Percentiles rank a stretch among this genome's conserved stretches.
These are phyloP conservation scores for Zoroaster sp. DNA, from an alignment of 53 echinoderm and acorn worm genomes.

Conservation along the genomic window DNA sequence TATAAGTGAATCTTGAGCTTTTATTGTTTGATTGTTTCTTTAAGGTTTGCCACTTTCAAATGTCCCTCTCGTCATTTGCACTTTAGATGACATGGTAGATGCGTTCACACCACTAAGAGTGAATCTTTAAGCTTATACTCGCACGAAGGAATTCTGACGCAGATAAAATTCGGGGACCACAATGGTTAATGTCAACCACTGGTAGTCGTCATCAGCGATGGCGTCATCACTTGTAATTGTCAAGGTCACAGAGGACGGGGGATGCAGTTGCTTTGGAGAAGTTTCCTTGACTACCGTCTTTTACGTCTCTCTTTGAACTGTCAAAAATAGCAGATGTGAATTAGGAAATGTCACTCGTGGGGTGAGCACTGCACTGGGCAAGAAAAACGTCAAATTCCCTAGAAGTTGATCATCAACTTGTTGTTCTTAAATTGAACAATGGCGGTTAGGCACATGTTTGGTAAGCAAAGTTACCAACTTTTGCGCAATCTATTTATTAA, in stretches of 20 bases:
- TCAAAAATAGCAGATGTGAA: too few species aligned
- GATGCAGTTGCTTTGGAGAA: background rate
- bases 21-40: background rate
- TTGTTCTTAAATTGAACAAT: too few species aligned
- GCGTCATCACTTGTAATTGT: background rate
- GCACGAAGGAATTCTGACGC: background rate
- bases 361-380: too few species aligned
- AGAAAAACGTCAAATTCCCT: too few species aligned
- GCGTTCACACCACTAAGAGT: background rate
- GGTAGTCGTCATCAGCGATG: constrained; percentile 10
- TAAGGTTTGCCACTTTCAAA: background rate
- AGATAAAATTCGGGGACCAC: background rate
- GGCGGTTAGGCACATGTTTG: too few species aligned
- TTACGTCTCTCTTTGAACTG: too few species aligned
- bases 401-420: too few species aligned
- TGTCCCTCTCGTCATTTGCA: background rate
- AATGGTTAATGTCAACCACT: constrained; percentile 4
- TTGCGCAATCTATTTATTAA: too few species aligned
- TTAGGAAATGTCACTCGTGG: too few species aligned
- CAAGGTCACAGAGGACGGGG: background rate
- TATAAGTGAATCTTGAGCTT: too few species aligned
- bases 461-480: too few species aligned
- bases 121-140: background rate
- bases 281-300: too few species aligned
- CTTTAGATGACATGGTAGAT: background rate